Conservation (phyloP, 2,113 vertebrate species). For the Meriones unguiculatus region DNA sequence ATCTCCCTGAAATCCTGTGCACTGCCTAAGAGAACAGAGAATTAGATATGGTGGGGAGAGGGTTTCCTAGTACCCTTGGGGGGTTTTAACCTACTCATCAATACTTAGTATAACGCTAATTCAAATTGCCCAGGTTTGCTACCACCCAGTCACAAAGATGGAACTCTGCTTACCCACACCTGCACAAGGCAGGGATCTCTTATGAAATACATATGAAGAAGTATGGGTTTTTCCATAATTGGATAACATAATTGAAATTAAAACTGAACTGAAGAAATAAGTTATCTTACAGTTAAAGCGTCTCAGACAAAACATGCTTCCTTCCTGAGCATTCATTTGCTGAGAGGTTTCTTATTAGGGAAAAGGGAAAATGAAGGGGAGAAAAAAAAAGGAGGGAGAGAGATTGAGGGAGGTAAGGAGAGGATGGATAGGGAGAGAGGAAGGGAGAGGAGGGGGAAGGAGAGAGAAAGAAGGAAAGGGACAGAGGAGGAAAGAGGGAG, state of each 20-base stretch:
- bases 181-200: neutral
- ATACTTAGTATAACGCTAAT: neutral
- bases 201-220: neutral
- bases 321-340: neutral
- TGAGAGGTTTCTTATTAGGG: neutral
- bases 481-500: neutral
- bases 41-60: neutral
- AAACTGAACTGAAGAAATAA: neutral
- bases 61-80: neutral
- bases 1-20: neutral
- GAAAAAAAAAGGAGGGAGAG: rapidly evolving
- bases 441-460: neutral
- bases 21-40: neutral
- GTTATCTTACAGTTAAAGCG: neutral
- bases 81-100: constrained; percentile 27
- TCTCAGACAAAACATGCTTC: neutral
- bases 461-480: rapidly evolving
- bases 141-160: neutral
- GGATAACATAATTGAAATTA: neutral
- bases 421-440: neutral
- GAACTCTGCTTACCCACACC: neutral
- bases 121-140: neutral
- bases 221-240: neutral
- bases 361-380: neutral
- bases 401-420: neutral